phyloP scores from a whole-genome alignment of 1,140 invertebrate genomes.

The Anagrus nilaparvatae region DNA sequence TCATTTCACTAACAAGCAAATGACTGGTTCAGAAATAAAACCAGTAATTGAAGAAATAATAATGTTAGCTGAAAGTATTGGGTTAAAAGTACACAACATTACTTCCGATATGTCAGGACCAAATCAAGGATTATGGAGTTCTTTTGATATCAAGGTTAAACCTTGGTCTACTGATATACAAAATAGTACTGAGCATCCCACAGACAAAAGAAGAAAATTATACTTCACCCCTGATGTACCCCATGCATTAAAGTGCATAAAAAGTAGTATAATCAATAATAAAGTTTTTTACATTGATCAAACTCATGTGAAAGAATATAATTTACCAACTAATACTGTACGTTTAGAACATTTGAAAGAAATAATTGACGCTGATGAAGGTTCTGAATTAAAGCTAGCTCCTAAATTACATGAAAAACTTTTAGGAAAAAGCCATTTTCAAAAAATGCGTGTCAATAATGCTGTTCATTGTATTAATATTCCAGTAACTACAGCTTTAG shows the following conservation, averaged over 20 bases:
- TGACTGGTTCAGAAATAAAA: not conserved
- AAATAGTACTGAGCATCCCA: slow-evolving; percentile 1
- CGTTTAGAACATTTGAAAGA: not conserved
- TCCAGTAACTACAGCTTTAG: slow-evolving; percentile 2
- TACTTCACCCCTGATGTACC: slow-evolving; percentile 3
- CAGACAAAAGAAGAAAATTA: slow-evolving; percentile 1
- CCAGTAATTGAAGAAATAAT: not conserved
- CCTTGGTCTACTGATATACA: not conserved
- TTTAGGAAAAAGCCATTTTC: not conserved
- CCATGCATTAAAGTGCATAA: slow-evolving; percentile 9
- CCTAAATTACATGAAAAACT: slow-evolving; percentile 8
- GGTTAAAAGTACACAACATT: not conserved
- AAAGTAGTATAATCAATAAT: slow-evolving; percentile 4
- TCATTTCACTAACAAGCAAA: slow-evolving; percentile 3
- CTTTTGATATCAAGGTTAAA: slow-evolving; percentile 3
- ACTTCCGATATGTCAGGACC: slow-evolving; percentile 1
- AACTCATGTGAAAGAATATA: slow-evolving; percentile 3
- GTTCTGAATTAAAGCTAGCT: slow-evolving; percentile 1
- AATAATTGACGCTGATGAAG: not conserved
- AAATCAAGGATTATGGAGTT: slow-evolving; percentile 6
- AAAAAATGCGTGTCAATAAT: slow-evolving; percentile 6
- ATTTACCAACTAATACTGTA: slow-evolving; percentile 1
- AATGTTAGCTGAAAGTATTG: not conserved
- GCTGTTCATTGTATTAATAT: not conserved
- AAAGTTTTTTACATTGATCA: not conserved